Evolutionary conservation across 2,797 vertebrate genomes (phyloP), one percentile per base, ranked within the genome.

Genomic region (Champsocephalus gunnari): DNA sequence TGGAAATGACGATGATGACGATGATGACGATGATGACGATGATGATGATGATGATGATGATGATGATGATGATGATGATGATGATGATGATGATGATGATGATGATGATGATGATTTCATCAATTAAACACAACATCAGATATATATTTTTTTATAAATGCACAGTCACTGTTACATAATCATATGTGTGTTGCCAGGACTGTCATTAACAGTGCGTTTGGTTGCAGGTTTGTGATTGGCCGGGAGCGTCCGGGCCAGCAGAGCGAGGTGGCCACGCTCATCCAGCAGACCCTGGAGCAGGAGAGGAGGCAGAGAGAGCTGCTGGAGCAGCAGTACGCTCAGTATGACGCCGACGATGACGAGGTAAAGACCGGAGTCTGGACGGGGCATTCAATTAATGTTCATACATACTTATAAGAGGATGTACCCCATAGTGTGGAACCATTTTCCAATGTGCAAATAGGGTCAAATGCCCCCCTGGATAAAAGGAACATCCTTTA

Each of bases 181-280:
- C 41, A 21, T 2, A 12, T 73, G 17, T 78, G 44, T 32, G 34
- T 67, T 58, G 21, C 10, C 38, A 58, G 45, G 44, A 12, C 9
- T 43, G 5, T 72, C 45, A 11, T 0, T 34, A 76, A 61, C 48
- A 5, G 10, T 13, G 50, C 10, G 0, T 83, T 54, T 83, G 9
- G 6, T 62, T 87, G 64, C 93, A 99, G 98, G 89, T 99, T 99
- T 86, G 91, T 98, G 87, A 99, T 99, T 89, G 98, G 98, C 28
- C 96, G 98, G 80, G 98, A 99, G 91, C 97, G 96, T n/a, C 97
- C 98, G 0, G 98, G 98, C 57, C 98, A 99, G 95, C 96, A 97
- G 89, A 99, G 98, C 8, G 98, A 99, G 88, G 98, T 99, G 84
- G 98, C 98, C 1, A 96, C 98, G 28, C 91, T 99, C 87, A 99